Base-by-base conservation (phyloP, 2,113 vertebrate species). In the Asarcornis scutulata region DNA sequence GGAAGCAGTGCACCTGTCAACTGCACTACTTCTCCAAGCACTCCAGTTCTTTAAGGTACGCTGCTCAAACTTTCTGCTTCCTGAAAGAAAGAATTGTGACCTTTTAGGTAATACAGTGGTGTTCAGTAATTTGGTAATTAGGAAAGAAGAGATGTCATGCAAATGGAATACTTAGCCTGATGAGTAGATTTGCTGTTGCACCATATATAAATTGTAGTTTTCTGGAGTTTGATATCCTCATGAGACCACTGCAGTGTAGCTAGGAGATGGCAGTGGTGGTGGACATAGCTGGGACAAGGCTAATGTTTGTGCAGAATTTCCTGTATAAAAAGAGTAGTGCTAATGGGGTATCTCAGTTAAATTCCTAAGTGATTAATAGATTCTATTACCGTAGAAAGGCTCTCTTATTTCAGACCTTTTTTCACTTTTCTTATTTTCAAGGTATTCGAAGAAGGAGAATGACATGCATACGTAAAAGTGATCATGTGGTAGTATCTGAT, bases 381-480 rank as follows among this genome's bases (percentile, higher is more conserved):
- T 83, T 74, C 32, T 16, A 6, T 66, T 59, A 53, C 12, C 68
- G 9, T 25, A 59, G 82, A 88, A 53, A 67, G 4, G 16, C 31
- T 50, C 9, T 67, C 20, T 44, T 69, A 44, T 56, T 91, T 93
- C 89, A 81, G 17, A 25, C 11, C 13, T 67, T 83, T 32, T 83
- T 85, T 8, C 38, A 1, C 12, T 42, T 53, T 40, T 66, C 42
- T 83, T 59, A 73, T 93, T 88, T 74, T 88, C 67, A 97, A 98
- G 98, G 98, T 95, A 83, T 97, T 94, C 97, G 97, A 40, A 97
- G 97, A 86, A 98, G 98, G 89, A 99, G 98, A 91, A 95, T 98
- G 5, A 96, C 94, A 22, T 99, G 99, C 83, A 72, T 99, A 94
- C 98, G 98, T 29, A 98, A 98, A 96, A 99, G 98, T 31, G 99